Base-by-base conservation (phyloP, 1,140 invertebrate genomes). In the Drosophila melanica region DNA sequence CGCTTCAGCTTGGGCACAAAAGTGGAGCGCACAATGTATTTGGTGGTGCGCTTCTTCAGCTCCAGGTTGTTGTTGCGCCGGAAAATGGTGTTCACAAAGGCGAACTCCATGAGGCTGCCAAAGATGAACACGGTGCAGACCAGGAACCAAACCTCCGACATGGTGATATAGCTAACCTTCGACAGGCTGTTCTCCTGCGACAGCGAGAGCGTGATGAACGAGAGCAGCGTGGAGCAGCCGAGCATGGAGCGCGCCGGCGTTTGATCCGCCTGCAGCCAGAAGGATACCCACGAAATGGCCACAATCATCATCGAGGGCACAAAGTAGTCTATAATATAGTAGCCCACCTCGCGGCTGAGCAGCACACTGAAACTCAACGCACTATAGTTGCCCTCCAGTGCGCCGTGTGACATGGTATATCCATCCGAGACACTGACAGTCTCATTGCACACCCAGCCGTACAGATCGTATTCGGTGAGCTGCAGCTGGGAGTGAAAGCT, bases 31-130 rank as follows among this genome's bases (percentile, higher is more conserved):
- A 97, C 91, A 53, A 97, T 97, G 72, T 97, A 95, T 82, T 96
- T 97, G 76, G 95, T 96, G 81, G 95, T 96, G 6, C 96, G 95
- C 90, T 97, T 97, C 90, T 97, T 97, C 64, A 97, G 79, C 60
- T 95, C 95, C 1, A 97, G 95, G 75, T 95, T 95, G 92, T 96
- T 96, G 90, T 95, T 96, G 86, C 96, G 93, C 50, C 96, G 93
- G 94, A 96, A 97, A 73, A 97, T 97, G 1, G 96, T 97, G 87
- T 97, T 97, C 3, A 97, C 97, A 71, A 97, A 96, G n/a, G 96
- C 96, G 85, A 97, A 98, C 82, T 98, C 97, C 1, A 97, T 95
- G 84, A 98, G 94, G 3, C 96, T 96, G n/a, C 95, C 94, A 81
- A 97, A 97, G 47, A 97, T 95, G 81, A 97, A 97, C 67, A 94